Evolutionary conservation across 1,140 invertebrate species (phyloP), one percentile per base, ranked within the genome.

Genomic region (Cheumatopsyche charites): DNA sequence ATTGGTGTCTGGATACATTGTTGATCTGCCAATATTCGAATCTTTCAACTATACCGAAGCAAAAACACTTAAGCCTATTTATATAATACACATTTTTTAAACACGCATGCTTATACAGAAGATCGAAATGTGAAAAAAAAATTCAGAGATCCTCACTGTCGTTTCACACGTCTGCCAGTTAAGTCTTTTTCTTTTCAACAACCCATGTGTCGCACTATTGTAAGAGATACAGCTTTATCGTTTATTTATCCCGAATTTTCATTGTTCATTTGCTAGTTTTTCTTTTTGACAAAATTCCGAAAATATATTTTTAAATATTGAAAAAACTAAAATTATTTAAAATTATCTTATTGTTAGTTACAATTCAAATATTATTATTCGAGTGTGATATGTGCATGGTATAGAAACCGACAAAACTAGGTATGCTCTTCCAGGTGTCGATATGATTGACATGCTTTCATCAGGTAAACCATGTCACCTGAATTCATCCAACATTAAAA

Each of bases 371-470:
- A 36, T 36, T 36, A 4, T 36, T 36, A 4, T 19, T 49, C 13
- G 45, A n/a, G 13, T 15, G 3, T 3, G 13, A 49, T 3, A 49
- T 13, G 3, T 15, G 5, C 13, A 5, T 13, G 45, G 4, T n/a
- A 5, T 49, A n/a, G 17, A 49, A 19, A 49, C 17, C 45, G 17
- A 41, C 15, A 42, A 21, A 21, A 41, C 13, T 4, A n/a, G n/a
- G 47, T 43, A 23, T 63, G 19, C 42, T 72, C 66, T 13, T 68
- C 73, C 73, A 75, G 70, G 73, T 75, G 73, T 75, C 73, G 47
- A 72, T 74, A 70, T 75, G 73, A 75, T 75, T 75, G 73, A 70
- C 73, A 67, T 45, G 29, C 52, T 45, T 55, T 69, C 67, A 69
- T 47, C 26, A 69, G 62, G 62, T 63, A 63, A 63, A 42, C 62